A percentile compares a stretch with the other conserved stretches of the same genome.
These are phyloP conservation scores for Phenganax subtilis DNA, from an alignment of 92 coral and sea anemone species.

Conservation along the genomic window DNA sequence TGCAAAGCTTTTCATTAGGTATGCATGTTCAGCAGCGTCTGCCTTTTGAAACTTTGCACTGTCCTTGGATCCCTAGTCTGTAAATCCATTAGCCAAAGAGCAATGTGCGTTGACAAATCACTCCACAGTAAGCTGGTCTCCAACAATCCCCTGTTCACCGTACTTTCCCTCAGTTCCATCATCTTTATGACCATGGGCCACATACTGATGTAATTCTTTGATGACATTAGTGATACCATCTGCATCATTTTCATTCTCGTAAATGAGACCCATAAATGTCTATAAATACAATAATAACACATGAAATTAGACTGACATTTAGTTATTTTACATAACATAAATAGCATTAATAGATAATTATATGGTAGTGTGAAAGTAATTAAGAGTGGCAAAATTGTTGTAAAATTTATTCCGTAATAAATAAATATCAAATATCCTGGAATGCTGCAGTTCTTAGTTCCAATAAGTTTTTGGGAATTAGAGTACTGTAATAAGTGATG, in stretches of 20 bases:
- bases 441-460: too few relatives aligned
- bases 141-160: constrained; percentile 59
- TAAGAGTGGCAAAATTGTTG: too few relatives aligned
- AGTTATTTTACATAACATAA: background rate
- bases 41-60: too few relatives aligned
- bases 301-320: background rate
- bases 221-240: constrained; percentile 55
- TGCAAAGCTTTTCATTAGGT: too few relatives aligned
- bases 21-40: too few relatives aligned
- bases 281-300: constrained; percentile 7
- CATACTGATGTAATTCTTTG: constrained; percentile 49
- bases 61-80: constrained; percentile 45
- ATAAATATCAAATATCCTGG: too few relatives aligned
- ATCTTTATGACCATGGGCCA: constrained; percentile 57
- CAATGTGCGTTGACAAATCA: constrained; percentile 52
- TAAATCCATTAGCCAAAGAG: constrained; percentile 59
- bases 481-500: background rate
- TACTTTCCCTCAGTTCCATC: constrained; percentile 24
- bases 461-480: too few relatives aligned
- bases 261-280: constrained; percentile 63
- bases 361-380: too few relatives aligned
- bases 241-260: constrained; percentile 63
- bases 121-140: constrained; percentile 60
- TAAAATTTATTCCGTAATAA: too few relatives aligned
- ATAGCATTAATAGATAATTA: too few relatives aligned